Conservation (phyloP, 2,797 vertebrate genomes). For the Brachyalestes nurse region DNA sequence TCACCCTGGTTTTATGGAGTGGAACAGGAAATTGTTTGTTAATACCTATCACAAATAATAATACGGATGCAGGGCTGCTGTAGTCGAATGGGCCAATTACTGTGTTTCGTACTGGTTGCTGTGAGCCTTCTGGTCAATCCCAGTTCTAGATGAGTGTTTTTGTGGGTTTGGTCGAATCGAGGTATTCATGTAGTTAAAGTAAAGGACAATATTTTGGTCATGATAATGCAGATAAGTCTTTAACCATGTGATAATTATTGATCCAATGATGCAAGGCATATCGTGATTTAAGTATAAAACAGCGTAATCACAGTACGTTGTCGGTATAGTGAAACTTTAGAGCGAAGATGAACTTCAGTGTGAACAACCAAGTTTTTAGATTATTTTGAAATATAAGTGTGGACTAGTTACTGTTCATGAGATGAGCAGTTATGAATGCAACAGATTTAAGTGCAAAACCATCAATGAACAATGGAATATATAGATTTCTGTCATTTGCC, state of each 20-base stretch:
- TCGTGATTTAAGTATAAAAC: too few relatives aligned
- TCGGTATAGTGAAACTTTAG: too few relatives aligned
- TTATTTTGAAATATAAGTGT: background rate
- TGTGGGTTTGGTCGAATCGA: too few relatives aligned
- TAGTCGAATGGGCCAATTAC: too few relatives aligned
- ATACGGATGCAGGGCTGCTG: too few relatives aligned
- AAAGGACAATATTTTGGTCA: too few relatives aligned
- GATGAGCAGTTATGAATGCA: background rate
- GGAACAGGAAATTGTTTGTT: background rate
- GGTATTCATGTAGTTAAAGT: too few relatives aligned
- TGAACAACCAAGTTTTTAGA: too few relatives aligned
- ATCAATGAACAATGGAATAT: constrained; percentile 22
- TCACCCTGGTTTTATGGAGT: background rate
- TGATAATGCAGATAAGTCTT: too few relatives aligned
- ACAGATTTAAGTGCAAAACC: background rate
- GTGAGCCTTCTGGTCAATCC: background rate
- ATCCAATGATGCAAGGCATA: background rate
- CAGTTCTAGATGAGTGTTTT: background rate
- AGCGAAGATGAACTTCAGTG: too few relatives aligned
- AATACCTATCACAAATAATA: too few relatives aligned
- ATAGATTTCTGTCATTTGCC: background rate
- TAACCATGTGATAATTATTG: too few relatives aligned
- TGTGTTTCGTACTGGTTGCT: background rate
- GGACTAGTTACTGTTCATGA: background rate
- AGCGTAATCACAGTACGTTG: background rate